Conservation (phyloP, 1,140 invertebrate genomes). For the Anastrepha ludens region DNA sequence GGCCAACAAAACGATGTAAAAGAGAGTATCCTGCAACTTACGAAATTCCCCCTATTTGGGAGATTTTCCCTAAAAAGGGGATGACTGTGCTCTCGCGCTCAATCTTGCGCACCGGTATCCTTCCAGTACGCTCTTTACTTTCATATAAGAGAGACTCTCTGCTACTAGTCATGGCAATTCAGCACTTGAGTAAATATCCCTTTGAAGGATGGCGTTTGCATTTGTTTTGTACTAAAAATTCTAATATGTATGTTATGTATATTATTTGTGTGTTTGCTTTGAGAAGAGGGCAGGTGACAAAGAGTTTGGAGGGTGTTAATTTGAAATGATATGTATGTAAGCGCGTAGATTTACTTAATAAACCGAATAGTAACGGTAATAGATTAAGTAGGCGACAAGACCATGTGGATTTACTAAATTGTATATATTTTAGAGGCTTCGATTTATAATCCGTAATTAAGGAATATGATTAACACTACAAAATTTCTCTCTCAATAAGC, state of each 20-base stretch:
- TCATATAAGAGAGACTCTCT: slow-evolving; percentile 23
- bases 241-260: background rate
- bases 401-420: too few relatives aligned
- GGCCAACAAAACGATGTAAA: too few relatives aligned
- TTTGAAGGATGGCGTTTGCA: background rate
- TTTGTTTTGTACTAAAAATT: background rate
- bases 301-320: too few relatives aligned
- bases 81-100: background rate
- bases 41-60: background rate
- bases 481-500: too few relatives aligned
- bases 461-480: too few relatives aligned
- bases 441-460: too few relatives aligned
- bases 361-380: too few relatives aligned
- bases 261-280: background rate
- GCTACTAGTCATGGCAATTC: background rate
- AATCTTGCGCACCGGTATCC: background rate
- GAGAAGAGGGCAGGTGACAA: background rate
- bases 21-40: too few relatives aligned
- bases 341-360: too few relatives aligned
- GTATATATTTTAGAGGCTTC: too few relatives aligned
- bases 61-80: background rate
- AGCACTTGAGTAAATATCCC: slow-evolving; percentile 8
- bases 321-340: too few relatives aligned
- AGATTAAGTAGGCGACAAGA: too few relatives aligned
- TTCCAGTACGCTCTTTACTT: background rate